Evolutionary conservation across 2,888 invertebrate genomes (phyloP), one percentile per base, ranked within the genome.

Genomic region (Limnephilus marmoratus): DNA sequence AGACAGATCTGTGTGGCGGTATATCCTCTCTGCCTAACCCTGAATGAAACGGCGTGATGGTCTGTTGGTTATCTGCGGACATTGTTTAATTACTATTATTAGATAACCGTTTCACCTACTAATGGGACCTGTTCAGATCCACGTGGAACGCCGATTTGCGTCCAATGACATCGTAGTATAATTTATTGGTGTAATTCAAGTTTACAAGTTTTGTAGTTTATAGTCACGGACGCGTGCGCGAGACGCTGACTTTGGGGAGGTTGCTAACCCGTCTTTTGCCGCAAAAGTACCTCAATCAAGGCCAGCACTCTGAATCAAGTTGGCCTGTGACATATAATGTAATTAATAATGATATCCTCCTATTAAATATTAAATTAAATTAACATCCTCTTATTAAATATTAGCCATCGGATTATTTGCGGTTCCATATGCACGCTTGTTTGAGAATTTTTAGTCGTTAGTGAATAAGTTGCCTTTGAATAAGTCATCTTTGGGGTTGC

Each of bases 171-270:
- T 68, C 68, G 11, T 24, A 68, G n/a, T 68, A 68, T 24, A 68
- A 68, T 68, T 24, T n/a, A 68, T 68, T 24, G 24, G 9, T 68
- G 68, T 68, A 68, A 53, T 53, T 53, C 53, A 18, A 18, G 24
- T 68, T 68, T 68, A 68, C 24, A 41, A 37, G 18, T 83, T 37
- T 13, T 7, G 37, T 83, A 37, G 24, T 83, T 83, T 83, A 83
- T 24, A 83, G 83, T 83, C 83, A 37, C n/a, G 37, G 83, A 34
- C 37, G 83, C 83, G 83, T 83, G 83, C 83, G 37, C 34, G 18
- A 41, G 37, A 3, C 83, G 68, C 7, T 68, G 68, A n/a, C 68
- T 68, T 68, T 68, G 68, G 68, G 68, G 37, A 83, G 37, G 83
- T 29, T 45, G 45, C 86, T 49, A 37, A 86, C 45, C 86, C 29